Percentiles rank a stretch among this genome's conserved stretches.
These are phyloP conservation scores for Rosalia funebris DNA, from an alignment of 2,888 invertebrate species.

Conservation along the genomic window DNA sequence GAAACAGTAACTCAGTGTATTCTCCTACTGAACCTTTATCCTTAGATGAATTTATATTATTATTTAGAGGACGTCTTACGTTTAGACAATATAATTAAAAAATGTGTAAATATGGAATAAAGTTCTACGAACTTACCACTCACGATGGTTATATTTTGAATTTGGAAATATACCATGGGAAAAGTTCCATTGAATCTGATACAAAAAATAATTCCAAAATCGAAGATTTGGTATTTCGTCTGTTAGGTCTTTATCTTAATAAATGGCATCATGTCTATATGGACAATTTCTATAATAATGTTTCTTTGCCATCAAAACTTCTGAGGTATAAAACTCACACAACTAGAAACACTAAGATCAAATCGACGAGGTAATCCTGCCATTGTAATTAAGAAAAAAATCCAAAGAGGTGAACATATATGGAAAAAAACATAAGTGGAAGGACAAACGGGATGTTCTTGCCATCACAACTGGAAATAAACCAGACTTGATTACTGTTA, in stretches of 20 bases:
- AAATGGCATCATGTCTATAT: slow-evolving; percentile 23
- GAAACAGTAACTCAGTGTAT: neutral
- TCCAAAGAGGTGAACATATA: slow-evolving; percentile 21
- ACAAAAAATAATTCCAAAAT: slow-evolving; percentile 9
- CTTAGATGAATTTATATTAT: slow-evolving; percentile 20
- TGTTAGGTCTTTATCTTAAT: slow-evolving; percentile 28
- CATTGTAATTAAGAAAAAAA: slow-evolving; percentile 25
- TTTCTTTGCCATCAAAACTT: slow-evolving; percentile 16
- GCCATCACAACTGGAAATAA: slow-evolving; percentile 24
- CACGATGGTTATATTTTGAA: slow-evolving; percentile 32
- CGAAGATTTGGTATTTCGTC: slow-evolving; percentile 18
- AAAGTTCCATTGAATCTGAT: slow-evolving; percentile 1
- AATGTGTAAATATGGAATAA: slow-evolving; percentile 19
- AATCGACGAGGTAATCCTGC: slow-evolving; percentile 22
- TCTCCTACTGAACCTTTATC: slow-evolving; percentile 18
- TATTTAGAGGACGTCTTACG: slow-evolving; percentile 18
- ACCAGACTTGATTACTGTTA: slow-evolving; percentile 20
- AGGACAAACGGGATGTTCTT: slow-evolving; percentile 19
- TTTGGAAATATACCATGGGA: slow-evolving; percentile 24
- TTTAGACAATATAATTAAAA: slow-evolving; percentile 24
- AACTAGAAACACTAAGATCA: slow-evolving; percentile 21
- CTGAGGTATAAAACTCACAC: slow-evolving; percentile 21
- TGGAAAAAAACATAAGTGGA: slow-evolving; percentile 26
- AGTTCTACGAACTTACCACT: slow-evolving; percentile 21
- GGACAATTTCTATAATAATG: slow-evolving; percentile 32